A percentile compares a stretch with the other conserved stretches of the same genome.
These are phyloP conservation scores for Epinotia brunnichana DNA, from an alignment of 2,888 invertebrate genomes.

Conservation along the genomic window DNA sequence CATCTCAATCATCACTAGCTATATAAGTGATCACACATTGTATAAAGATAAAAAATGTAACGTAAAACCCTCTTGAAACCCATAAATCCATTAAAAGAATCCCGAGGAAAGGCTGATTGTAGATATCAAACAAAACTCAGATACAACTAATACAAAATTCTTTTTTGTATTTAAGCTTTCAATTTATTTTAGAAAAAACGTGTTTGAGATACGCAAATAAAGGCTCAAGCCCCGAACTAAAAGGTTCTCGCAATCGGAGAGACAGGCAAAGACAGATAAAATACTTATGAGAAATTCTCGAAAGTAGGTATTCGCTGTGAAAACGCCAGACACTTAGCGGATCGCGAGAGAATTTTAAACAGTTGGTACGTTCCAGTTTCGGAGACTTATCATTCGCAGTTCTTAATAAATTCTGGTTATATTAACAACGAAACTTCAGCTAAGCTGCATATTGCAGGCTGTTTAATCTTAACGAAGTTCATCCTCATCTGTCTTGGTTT, in stretches of 20 bases:
- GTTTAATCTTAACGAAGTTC: constrained; percentile 43
- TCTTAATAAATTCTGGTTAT: constrained; percentile 44
- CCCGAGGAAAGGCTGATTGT: constrained; percentile 27
- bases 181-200: constrained; percentile 39
- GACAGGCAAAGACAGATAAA: constrained; percentile 45
- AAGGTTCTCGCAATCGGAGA: constrained; percentile 40
- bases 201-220: constrained; percentile 44
- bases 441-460: constrained; percentile 43
- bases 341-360: constrained; percentile 45
- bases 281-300: constrained; percentile 43
- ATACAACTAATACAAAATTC: constrained; percentile 36
- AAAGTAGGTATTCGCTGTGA: constrained; percentile 40
- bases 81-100: constrained; percentile 34
- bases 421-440: constrained; percentile 41
- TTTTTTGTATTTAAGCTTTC: constrained; percentile 31
- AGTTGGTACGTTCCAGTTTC: constrained; percentile 41
- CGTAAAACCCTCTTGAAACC: not conserved
- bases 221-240: constrained; percentile 37
- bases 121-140: constrained; percentile 37
- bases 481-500: constrained; percentile 36
- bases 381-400: constrained; percentile 41
- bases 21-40: not conserved
- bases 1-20: too few relatives aligned
- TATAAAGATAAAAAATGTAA: too few relatives aligned
- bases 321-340: constrained; percentile 42